phyloP scores from a whole-genome alignment of 1,140 invertebrate species.

The Drosophila fuyamai region DNA sequence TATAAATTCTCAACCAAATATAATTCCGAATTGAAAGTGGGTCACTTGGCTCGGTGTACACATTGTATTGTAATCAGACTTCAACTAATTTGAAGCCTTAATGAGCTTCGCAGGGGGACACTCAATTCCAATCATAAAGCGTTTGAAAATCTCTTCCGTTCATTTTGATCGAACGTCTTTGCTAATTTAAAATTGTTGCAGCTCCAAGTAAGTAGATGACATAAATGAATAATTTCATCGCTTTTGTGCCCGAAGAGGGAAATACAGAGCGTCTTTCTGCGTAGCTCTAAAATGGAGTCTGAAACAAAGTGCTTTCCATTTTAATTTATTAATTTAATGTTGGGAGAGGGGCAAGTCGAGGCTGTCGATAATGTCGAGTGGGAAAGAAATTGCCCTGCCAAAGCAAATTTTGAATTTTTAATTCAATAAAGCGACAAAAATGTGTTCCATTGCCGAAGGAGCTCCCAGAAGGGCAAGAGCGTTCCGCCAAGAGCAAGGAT shows the following conservation, averaged over 20 bases:
- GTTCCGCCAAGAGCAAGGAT: constrained; percentile 31
- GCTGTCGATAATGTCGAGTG: constrained; percentile 11
- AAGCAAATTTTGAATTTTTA: constrained; percentile 74
- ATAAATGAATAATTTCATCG: constrained; percentile 76
- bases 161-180: constrained; percentile 51
- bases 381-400: constrained; percentile 41
- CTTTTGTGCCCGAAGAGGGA: constrained; percentile 36
- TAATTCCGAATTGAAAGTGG: too few species aligned
- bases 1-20: background rate
- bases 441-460: constrained; percentile 60
- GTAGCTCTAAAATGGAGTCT: constrained; percentile 24
- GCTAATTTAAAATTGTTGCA: constrained; percentile 73
- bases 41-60: background rate
- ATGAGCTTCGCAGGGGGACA: constrained; percentile 21
- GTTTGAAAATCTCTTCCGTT: constrained; percentile 63
- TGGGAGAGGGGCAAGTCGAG: constrained; percentile 21
- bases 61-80: background rate
- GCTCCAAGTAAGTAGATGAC: constrained; percentile 77
- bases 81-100: constrained; percentile 21
- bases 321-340: constrained; percentile 83
- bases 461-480: constrained; percentile 11
- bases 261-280: background rate
- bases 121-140: constrained; percentile 61
- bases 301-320: constrained; percentile 81
- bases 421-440: constrained; percentile 80